Conservation (phyloP, 2,888 invertebrate genomes). For the Odontothrips loti region DNA sequence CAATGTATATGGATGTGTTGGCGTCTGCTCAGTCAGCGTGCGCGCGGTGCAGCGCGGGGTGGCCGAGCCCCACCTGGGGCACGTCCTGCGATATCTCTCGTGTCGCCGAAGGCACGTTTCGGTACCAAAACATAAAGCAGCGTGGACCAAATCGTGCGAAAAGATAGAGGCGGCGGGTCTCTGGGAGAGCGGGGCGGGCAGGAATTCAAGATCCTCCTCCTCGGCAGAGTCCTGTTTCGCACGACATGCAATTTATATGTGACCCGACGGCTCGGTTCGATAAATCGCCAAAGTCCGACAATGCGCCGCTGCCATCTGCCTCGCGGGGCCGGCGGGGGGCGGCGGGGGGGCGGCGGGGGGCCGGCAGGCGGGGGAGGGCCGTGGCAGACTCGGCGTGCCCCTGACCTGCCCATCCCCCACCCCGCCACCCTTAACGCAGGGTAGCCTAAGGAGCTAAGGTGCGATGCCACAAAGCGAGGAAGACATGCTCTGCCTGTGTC, state of each 20-base stretch:
- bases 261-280: not conserved
- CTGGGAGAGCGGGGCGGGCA: not conserved
- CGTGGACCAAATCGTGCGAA: conserved; percentile 5
- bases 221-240: not conserved
- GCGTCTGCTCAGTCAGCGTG: no score
- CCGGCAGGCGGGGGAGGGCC: no score
- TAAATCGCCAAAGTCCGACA: conserved; percentile 2
- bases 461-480: no score
- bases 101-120: not conserved
- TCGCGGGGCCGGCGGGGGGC: no score
- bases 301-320: not conserved
- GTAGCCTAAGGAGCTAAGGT: no score
- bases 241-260: conserved; percentile 6
- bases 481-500: no score
- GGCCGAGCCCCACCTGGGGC: not conserved
- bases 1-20: no score
- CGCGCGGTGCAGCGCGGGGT: not conserved
- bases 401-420: no score
- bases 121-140: not conserved
- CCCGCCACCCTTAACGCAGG: no score
- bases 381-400: no score
- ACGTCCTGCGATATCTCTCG: not conserved
- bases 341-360: no score
- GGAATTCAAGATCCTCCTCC: not conserved
- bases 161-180: not conserved